A percentile compares a stretch with the other conserved stretches of the same genome.
Evolutionary conservation across 1,140 invertebrate genomes (phyloP).

Genomic region (Euglossa dilemma): DNA sequence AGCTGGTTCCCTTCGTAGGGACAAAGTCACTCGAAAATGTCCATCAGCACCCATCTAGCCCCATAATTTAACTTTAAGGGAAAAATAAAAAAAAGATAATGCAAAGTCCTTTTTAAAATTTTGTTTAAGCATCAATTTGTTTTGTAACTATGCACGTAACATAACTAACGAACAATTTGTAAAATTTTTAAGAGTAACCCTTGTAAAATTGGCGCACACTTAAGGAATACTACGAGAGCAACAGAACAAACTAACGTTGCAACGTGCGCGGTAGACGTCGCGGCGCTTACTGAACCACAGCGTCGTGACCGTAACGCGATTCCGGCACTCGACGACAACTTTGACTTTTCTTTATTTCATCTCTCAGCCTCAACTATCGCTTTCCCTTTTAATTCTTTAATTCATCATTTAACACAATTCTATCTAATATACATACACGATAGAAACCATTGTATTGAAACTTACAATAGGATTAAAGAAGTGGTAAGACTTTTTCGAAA

Average conservation of each 20-base stretch:
- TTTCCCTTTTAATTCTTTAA: too few species aligned
- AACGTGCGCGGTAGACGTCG: constrained; percentile 67
- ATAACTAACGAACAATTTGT: not conserved
- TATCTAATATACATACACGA: not conserved
- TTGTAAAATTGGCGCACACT: not conserved
- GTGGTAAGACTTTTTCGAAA: not conserved
- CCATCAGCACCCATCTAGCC: constrained; percentile 78
- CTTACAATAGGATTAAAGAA: not conserved
- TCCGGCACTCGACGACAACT: constrained; percentile 26
- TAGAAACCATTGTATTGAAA: not conserved
- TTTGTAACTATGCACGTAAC: not conserved
- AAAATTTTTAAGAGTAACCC: not conserved
- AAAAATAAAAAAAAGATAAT: not conserved
- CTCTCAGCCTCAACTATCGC: not conserved
- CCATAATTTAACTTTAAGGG: constrained; percentile 63
- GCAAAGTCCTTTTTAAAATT: not conserved
- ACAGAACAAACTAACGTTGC: constrained; percentile 33
- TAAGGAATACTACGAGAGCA: not conserved
- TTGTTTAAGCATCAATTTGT: not conserved
- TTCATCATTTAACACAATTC: not conserved
- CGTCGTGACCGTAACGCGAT: constrained; percentile 32
- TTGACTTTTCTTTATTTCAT: constrained; percentile 16
- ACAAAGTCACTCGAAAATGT: constrained; percentile 82
- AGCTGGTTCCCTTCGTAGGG: constrained; percentile 79
- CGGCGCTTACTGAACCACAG: constrained; percentile 72